A percentile compares a stretch with the other conserved stretches of the same genome.
Evolutionary conservation across 1,140 invertebrate genomes (phyloP).

Genomic region (Panulirus ornatus): DNA sequence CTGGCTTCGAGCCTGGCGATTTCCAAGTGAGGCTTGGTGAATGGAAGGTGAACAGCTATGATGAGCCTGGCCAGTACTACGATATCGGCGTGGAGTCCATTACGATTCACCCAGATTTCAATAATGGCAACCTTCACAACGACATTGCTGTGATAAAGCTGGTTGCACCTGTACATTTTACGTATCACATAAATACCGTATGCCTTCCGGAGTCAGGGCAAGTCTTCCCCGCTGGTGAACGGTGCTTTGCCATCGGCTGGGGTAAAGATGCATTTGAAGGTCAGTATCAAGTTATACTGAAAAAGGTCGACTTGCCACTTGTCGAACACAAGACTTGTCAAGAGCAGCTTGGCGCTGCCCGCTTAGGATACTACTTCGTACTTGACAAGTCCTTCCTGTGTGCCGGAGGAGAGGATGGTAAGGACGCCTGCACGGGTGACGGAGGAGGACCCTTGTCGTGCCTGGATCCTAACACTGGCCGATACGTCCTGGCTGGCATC

Average conservation of each 20-base stretch:
- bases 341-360: conserved; percentile 80
- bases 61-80: conserved; percentile 83
- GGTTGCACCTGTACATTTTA: conserved; percentile 73
- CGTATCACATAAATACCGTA: conserved; percentile 76
- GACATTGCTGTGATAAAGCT: conserved; percentile 76
- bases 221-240: conserved; percentile 81
- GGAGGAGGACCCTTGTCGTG: conserved; percentile 77
- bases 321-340: conserved; percentile 82
- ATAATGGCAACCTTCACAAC: conserved; percentile 75
- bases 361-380: conserved; percentile 82
- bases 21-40: conserved; percentile 91
- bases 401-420: conserved; percentile 84
- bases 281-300: conserved; percentile 93
- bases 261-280: conserved; percentile 95
- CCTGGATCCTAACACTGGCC: conserved; percentile 61
- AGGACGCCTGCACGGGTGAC: conserved; percentile 83
- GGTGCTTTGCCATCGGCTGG: conserved; percentile 96
- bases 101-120: conserved; percentile 75
- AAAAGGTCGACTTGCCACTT: conserved; percentile 77
- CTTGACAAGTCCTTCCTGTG: conserved; percentile 85
- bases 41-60: conserved; percentile 96
- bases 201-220: conserved; percentile 74
- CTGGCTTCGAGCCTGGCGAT: conserved; percentile 82
- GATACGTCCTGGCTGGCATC: conserved; percentile 76
- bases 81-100: conserved; percentile 75